Percentiles rank a stretch among this genome's conserved stretches.
phyloP scores from a whole-genome alignment of 2,113 vertebrate genomes.

The Cariama cristata region DNA sequence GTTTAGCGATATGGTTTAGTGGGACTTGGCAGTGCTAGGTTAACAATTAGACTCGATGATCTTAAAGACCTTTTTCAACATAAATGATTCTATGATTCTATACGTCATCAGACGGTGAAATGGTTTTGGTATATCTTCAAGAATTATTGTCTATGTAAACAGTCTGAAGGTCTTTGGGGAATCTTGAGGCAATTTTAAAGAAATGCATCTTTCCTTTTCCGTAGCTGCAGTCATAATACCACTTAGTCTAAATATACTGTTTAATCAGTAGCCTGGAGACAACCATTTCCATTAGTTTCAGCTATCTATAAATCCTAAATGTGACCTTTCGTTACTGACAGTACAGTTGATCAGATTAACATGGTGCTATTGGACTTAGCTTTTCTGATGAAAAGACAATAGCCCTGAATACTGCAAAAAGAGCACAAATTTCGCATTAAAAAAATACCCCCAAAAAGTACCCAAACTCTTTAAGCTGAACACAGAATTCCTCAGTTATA shows the following conservation, averaged over 20 bases:
- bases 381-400: neutral
- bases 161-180: neutral
- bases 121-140: neutral
- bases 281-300: neutral
- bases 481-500: neutral
- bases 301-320: neutral
- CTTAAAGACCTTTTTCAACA: neutral
- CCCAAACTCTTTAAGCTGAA: neutral
- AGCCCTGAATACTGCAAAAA: neutral
- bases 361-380: neutral
- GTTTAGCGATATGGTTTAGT: neutral
- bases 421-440: neutral
- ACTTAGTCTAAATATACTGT: neutral
- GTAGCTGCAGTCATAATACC: neutral
- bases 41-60: neutral
- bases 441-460: neutral
- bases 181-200: neutral
- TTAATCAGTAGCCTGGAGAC: neutral
- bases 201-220: neutral
- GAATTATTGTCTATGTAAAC: neutral
- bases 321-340: neutral
- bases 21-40: neutral
- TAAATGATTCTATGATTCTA: neutral
- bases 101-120: neutral
- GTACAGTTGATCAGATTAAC: neutral